Conservation (phyloP, 2,113 vertebrate genomes). For the Uropsilus gracilis region DNA sequence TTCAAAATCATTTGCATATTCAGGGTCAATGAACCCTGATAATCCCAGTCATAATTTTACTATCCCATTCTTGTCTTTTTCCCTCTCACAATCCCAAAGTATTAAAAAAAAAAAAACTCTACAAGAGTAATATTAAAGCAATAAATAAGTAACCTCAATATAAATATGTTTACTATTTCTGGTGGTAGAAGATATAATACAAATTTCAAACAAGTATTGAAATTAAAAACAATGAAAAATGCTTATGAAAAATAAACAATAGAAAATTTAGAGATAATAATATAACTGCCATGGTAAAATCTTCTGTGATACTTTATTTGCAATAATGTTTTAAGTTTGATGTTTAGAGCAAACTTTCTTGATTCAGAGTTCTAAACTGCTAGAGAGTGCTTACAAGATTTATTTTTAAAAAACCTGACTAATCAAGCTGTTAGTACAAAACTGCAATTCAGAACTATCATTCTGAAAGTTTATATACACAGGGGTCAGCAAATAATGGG, state of each 20-base stretch:
- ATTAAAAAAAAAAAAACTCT: neutral
- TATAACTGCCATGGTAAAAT: neutral
- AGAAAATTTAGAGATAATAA: neutral
- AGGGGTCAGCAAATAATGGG: neutral
- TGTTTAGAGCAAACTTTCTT: neutral
- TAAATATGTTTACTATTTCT: neutral
- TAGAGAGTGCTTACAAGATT: neutral
- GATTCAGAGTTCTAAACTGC: neutral
- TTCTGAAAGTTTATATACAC: neutral
- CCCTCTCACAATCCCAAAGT: neutral
- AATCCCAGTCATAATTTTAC: neutral
- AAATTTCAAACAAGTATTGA: neutral
- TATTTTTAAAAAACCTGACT: neutral
- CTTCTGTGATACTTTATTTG: neutral
- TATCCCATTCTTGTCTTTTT: accelerated
- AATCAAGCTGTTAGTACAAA: neutral
- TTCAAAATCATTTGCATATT: neutral
- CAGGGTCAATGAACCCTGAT: neutral
- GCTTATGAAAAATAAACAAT: neutral
- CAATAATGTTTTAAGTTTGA: neutral
- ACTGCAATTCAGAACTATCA: neutral
- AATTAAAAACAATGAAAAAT: neutral
- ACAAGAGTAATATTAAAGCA: neutral
- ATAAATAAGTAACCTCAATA: neutral
- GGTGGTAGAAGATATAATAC: neutral